Evolutionary conservation across 2,797 vertebrate species (phyloP), one percentile per base, ranked within the genome.

Genomic region (Protosalanx chinensis): DNA sequence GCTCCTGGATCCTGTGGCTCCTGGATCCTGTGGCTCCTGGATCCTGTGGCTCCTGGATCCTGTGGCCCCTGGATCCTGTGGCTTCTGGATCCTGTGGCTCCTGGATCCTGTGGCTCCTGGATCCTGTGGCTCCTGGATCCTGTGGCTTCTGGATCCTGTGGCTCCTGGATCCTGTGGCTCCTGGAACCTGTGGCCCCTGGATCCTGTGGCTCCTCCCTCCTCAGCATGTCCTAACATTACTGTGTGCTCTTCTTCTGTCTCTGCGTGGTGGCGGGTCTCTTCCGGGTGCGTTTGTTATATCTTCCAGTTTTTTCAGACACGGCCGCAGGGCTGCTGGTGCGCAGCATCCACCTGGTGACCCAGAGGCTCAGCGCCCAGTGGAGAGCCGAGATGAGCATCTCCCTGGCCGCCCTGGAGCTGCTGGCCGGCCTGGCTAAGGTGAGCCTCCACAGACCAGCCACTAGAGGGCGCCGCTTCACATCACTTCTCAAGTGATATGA

Each of bases 311-410:
- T 98, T 96, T 85, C 96, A 98, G 97, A 98, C 95, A 97, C 96
- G 66, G 97, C 97, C 73, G 93, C 95, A 30, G 97, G 97, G 73
- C 94, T 98, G 79, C 92, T 98, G 92, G 96, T 98, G 78, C 95
- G 97, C 88, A 97, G 96, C 87, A 98, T 98, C 91, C 96, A 98
- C 85, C 92, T 98, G 75, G 96, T 98, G 79, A 98, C 96, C 20
- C 96, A 98, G 87, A 94, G 96, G 79, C 95, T 98, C 81, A 97
- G 96, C 86, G 94, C 94, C 0, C 95, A 96, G 88, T 98, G 97
- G 97, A 94, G 93, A 74, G 94, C 95, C 73, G 97, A 98, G 86
- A 98, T 98, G 96, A 98, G 95, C 82, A 96, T 98, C 84, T 98
- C 96, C 58, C 87, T 98, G 80, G 97, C 97, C 74, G 96, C 97